Percentiles rank a stretch among this genome's conserved stretches.
Conservation (phyloP, 2,797 vertebrate species). For the Sphenopsis melanotis region DNA sequence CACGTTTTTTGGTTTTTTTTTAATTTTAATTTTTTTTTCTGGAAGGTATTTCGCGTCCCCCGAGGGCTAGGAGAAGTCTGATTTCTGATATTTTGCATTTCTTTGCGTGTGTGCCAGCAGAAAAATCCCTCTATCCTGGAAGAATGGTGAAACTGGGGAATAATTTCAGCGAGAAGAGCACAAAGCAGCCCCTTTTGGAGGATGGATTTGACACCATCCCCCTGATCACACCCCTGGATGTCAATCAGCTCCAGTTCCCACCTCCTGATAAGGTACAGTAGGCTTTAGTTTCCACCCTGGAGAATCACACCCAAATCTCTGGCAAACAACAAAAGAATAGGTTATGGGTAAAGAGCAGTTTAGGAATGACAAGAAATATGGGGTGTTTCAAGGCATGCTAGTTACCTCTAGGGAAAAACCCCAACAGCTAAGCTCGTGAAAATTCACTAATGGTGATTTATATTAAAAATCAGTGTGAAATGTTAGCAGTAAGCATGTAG, state of each 20-base stretch:
- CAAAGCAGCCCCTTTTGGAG: slow-evolving; percentile 83
- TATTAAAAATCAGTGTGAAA: neutral
- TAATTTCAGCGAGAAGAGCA: slow-evolving; percentile 90
- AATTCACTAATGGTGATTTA: neutral
- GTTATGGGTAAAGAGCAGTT: neutral
- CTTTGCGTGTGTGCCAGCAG: neutral
- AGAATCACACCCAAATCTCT: slow-evolving; percentile 50
- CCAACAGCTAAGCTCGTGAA: neutral
- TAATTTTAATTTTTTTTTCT: neutral
- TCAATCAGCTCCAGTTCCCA: slow-evolving; percentile 92
- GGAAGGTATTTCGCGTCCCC: neutral
- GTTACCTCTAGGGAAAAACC: neutral
- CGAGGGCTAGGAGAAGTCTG: neutral
- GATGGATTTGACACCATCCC: slow-evolving; percentile 97
- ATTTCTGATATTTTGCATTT: neutral
- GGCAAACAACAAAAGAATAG: slow-evolving; percentile 65
- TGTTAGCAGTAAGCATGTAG: neutral
- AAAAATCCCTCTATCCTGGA: slow-evolving; percentile 31
- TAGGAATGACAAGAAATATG: neutral
- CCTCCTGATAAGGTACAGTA: slow-evolving; percentile 87
- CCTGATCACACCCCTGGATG: slow-evolving; percentile 92
- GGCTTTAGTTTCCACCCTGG: slow-evolving; percentile 29
- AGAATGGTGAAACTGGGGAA: slow-evolving; percentile 95
- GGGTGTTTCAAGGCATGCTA: neutral
- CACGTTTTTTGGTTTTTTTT: accelerated